Conservation (phyloP, 2,797 vertebrate species). For the Onychomys torridus region DNA sequence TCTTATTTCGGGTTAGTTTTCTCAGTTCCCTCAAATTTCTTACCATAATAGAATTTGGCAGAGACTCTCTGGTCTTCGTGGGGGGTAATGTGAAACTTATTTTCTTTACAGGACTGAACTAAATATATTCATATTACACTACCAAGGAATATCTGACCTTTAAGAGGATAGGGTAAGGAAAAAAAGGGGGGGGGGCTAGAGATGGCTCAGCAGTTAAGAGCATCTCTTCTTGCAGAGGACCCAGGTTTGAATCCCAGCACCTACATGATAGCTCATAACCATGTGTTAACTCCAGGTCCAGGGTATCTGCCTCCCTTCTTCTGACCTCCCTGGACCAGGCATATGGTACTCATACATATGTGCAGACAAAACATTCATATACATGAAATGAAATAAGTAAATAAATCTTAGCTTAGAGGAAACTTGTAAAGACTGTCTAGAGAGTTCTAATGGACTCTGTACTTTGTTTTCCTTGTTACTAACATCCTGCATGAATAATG, state of each 20-base stretch:
- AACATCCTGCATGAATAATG: neutral
- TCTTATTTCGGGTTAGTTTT: neutral
- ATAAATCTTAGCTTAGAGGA: neutral
- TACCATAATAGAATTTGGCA: neutral
- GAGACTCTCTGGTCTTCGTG: neutral
- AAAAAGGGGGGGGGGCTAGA: neutral
- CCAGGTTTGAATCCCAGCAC: neutral
- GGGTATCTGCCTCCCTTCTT: neutral
- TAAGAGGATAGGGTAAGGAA: neutral
- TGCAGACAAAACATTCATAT: neutral
- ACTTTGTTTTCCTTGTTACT: neutral
- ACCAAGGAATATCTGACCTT: constrained; percentile 15
- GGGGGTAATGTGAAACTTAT: neutral
- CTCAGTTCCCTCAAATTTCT: constrained; percentile 1
- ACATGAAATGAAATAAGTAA: neutral
- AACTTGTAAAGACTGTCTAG: neutral
- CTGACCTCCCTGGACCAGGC: neutral
- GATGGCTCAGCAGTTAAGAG: neutral
- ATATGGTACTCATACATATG: too few species aligned
- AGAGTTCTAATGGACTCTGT: neutral
- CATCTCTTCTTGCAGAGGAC: neutral
- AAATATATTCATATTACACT: neutral
- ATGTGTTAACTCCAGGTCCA: neutral
- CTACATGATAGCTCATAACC: neutral
- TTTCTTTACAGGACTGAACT: constrained; percentile 24